These are phyloP conservation scores for Margarornis squamiger DNA, from an alignment of 2,797 vertebrate species.

Conservation along the genomic window DNA sequence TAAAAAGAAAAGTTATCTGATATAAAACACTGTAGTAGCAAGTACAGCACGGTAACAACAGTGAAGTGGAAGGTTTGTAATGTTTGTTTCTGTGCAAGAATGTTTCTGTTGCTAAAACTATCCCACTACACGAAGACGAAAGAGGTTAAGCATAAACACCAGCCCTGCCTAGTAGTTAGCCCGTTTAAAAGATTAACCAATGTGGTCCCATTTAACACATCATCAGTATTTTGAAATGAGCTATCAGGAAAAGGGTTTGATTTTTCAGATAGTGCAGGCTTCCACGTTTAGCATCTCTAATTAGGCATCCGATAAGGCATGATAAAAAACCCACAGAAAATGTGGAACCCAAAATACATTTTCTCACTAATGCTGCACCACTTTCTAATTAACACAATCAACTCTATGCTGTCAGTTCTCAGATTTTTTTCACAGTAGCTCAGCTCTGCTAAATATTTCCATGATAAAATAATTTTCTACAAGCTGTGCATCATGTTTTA, in stretches of 20 bases:
- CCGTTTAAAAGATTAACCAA: background rate
- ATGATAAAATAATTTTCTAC: slow-evolving; percentile 16
- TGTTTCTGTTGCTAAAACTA: background rate
- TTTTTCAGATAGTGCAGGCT: background rate
- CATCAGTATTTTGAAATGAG: background rate
- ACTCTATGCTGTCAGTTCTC: background rate
- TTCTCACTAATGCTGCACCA: background rate
- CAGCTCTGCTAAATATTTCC: slow-evolving; percentile 11
- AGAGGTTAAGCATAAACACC: background rate
- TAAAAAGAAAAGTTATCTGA: background rate
- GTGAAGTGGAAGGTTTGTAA: background rate
- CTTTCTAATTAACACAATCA: slow-evolving; percentile 30
- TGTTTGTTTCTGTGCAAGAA: background rate
- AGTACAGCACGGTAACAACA: background rate
- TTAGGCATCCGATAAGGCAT: background rate
- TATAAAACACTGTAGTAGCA: slow-evolving; percentile 20
- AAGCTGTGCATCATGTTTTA: slow-evolving; percentile 2
- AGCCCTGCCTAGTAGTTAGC: background rate
- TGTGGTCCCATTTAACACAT: background rate
- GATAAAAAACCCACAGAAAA: background rate
- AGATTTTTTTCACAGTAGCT: slow-evolving; percentile 14
- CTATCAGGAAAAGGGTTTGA: background rate
- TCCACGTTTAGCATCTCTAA: background rate
- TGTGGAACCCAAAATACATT: slow-evolving; percentile 19
- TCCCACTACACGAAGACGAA: background rate